Conservation (phyloP, 2,113 vertebrate genomes). For the Microcebus tavaratra region DNA sequence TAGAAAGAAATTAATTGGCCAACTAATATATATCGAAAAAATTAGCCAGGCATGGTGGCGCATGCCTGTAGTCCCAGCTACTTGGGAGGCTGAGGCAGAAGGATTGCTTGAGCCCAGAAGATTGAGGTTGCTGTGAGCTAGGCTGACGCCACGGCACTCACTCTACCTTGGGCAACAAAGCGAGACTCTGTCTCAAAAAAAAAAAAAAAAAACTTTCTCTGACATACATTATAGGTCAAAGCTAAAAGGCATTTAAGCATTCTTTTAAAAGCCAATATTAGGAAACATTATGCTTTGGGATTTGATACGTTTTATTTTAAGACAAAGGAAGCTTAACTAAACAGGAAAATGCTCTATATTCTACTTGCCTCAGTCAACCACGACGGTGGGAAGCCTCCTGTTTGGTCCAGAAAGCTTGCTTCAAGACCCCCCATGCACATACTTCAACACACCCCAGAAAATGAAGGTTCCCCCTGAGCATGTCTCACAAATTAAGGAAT, state of each 20-base stretch:
- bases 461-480: neutral
- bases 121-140: no score
- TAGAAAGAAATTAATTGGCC: no score
- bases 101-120: no score
- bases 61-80: no score
- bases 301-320: conserved; percentile 7
- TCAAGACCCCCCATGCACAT: neutral
- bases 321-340: neutral
- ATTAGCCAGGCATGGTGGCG: no score
- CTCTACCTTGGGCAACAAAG: no score
- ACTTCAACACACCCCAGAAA: neutral
- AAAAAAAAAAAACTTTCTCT: neutral
- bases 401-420: neutral
- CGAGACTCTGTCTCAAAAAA: no score
- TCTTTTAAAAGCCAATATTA: neutral
- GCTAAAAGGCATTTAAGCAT: neutral
- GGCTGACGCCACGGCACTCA: no score
- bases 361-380: neutral
- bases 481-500: neutral
- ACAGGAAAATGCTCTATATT: neutral
- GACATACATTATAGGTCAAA: neutral
- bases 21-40: no score
- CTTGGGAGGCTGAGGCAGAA: no score
- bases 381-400: neutral
- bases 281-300: neutral